A percentile compares a stretch with the other conserved stretches of the same genome.
These are phyloP conservation scores for Carterocephalus palaemon DNA, from an alignment of 2,888 invertebrate genomes.

Conservation along the genomic window DNA sequence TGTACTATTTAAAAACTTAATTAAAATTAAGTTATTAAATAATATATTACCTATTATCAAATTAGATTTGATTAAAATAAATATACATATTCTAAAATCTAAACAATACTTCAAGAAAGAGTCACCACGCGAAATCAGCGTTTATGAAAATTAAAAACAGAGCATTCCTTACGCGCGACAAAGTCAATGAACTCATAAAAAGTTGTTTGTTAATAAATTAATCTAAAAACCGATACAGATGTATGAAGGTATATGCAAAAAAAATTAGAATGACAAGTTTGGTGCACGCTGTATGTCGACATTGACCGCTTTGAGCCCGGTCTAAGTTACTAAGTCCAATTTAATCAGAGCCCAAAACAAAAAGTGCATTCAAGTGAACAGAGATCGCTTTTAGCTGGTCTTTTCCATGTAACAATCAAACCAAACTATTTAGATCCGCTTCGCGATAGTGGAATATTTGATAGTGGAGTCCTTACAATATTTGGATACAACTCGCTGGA, in stretches of 20 bases:
- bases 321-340: conserved; percentile 28
- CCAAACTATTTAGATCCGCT: conserved; percentile 6
- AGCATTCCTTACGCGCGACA: conserved; percentile 25
- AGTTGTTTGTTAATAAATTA: conserved; percentile 43
- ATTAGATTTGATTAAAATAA: too few relatives aligned
- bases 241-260: conserved; percentile 35
- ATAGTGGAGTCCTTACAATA: conserved; percentile 3
- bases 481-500: background rate
- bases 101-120: conserved; percentile 4
- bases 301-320: conserved; percentile 41
- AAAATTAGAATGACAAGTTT: conserved; percentile 47
- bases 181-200: conserved; percentile 40
- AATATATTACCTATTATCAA: too few relatives aligned
- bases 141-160: conserved; percentile 18
- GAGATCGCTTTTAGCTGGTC: conserved; percentile 2
- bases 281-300: conserved; percentile 43
- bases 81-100: too few relatives aligned
- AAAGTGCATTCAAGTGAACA: background rate
- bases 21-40: too few relatives aligned
- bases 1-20: too few relatives aligned
- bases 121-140: conserved; percentile 4
- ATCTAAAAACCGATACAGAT: conserved; percentile 38
- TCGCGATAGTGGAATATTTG: background rate
- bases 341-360: conserved; percentile 13
- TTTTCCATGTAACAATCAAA: background rate